phyloP scores from a whole-genome alignment of 1,140 invertebrate genomes.

The Marisa cornuarietis region DNA sequence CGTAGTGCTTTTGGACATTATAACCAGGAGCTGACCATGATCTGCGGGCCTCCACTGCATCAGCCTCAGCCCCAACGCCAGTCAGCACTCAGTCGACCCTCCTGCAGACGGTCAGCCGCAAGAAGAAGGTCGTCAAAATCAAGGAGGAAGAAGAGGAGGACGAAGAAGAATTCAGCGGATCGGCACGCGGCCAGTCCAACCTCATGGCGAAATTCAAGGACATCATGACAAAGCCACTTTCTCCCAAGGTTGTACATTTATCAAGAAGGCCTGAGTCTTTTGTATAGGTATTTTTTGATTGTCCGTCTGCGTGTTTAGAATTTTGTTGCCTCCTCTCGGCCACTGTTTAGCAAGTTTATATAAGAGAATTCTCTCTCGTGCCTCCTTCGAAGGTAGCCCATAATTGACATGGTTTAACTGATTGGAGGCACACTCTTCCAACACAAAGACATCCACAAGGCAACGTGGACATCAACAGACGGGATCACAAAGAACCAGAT shows the following conservation, averaged over 20 bases:
- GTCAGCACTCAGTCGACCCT: background rate
- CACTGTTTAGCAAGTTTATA: too few species aligned
- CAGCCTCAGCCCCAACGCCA: background rate
- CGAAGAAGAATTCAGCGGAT: conserved; percentile 23
- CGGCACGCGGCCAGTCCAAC: conserved; percentile 26
- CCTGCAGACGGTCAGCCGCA: background rate
- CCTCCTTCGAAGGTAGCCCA: too few species aligned
- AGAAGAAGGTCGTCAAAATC: conserved; percentile 15
- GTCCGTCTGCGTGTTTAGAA: background rate
- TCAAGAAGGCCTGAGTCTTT: background rate
- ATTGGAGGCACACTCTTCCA: too few species aligned
- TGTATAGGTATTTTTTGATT: background rate
- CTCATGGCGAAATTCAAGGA: conserved; percentile 54
- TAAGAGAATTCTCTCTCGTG: too few species aligned
- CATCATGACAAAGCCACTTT: conserved; percentile 48
- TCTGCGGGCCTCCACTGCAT: too few species aligned
- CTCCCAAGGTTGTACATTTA: conserved; percentile 14
- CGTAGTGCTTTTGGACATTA: too few species aligned
- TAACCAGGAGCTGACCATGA: too few species aligned
- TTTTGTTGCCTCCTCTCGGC: too few species aligned
- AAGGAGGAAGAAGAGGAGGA: conserved; percentile 29
- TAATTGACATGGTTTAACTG: too few species aligned
- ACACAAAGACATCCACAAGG: too few species aligned
- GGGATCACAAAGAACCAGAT: too few species aligned
- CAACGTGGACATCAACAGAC: too few species aligned